Evolutionary conservation across 2,888 invertebrate species (phyloP), one percentile per base, ranked within the genome.

Genomic region (Clitarchus hookeri): DNA sequence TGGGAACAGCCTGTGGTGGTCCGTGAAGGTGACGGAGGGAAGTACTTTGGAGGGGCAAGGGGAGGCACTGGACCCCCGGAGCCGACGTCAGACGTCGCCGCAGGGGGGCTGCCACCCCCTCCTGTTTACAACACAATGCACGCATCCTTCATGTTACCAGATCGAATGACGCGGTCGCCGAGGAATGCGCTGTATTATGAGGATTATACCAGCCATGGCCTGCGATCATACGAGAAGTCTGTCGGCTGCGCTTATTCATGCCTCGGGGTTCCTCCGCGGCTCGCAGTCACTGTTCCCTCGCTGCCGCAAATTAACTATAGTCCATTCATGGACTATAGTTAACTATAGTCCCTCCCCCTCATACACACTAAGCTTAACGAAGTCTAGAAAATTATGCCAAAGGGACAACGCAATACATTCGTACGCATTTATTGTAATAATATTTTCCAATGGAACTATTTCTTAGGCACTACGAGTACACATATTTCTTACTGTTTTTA

Each of bases 111-210:
- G 13, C 23, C 65, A 9, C 23, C 65, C 65, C 65, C 65, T n/a
- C 65, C 65, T 65, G 65, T 65, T 65, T 65, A 65, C 65, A n/a
- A 65, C 65, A 65, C 65, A 65, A 65, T 65, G 65, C 65, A n/a
- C 65, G 65, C 65, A 65, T 65, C 65, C 65, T 65, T 65, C 65
- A 65, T n/a, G 65, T 65, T 65, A 11, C 65, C 65, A n/a, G 65
- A 65, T 65, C 65, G n/a, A 65, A 65, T 65, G 65, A 65, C 65
- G 65, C 65, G 65, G 65, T 65, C 65, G 65, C n/a, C 65, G 23
- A 65, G 65, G 65, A 65, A 65, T 65, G 65, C 65, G 65, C 65
- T 23, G 65, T 65, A 65, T 65, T 65, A 65, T 65, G 65, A 65
- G 65, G 65, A 65, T 65, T 65, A 65, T 8, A 19, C 65, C 65